Percentiles rank a stretch among this genome's conserved stretches.
Conservation (phyloP, 2,797 vertebrate genomes). For the Sebastes itinus region DNA sequence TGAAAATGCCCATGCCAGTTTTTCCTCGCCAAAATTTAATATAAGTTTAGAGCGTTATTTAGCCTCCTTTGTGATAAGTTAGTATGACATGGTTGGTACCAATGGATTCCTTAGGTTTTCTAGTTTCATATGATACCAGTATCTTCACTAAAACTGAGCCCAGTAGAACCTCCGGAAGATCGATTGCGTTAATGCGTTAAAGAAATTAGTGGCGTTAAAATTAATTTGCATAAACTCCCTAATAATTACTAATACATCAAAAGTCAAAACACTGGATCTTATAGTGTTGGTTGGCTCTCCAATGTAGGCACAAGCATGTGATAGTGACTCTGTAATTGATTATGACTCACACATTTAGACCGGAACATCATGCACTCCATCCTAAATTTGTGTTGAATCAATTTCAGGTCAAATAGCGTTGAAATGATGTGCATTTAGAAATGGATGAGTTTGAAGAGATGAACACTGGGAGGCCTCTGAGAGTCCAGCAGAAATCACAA, state of each 20-base stretch:
- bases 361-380: slow-evolving; percentile 16
- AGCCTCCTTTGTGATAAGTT: neutral
- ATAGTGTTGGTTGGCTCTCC: neutral
- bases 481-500: slow-evolving; percentile 66
- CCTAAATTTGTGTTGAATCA: slow-evolving; percentile 56
- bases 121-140: neutral
- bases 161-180: neutral
- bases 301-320: neutral
- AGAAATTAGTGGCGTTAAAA: neutral
- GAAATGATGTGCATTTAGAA: slow-evolving; percentile 57
- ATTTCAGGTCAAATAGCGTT: slow-evolving; percentile 54
- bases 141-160: neutral
- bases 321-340: slow-evolving; percentile 25
- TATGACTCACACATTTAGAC: slow-evolving; percentile 2
- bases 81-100: too few species aligned
- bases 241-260: neutral
- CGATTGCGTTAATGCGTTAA: neutral
- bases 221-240: neutral
- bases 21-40: neutral
- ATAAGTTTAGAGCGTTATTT: fast-evolving
- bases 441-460: slow-evolving; percentile 55
- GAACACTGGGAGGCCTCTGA: slow-evolving; percentile 49
- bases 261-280: neutral
- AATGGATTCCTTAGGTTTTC: fast-evolving
- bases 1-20: too few species aligned